Conservation (phyloP, 2,888 invertebrate genomes). For the Petrolisthes manimaculis region DNA sequence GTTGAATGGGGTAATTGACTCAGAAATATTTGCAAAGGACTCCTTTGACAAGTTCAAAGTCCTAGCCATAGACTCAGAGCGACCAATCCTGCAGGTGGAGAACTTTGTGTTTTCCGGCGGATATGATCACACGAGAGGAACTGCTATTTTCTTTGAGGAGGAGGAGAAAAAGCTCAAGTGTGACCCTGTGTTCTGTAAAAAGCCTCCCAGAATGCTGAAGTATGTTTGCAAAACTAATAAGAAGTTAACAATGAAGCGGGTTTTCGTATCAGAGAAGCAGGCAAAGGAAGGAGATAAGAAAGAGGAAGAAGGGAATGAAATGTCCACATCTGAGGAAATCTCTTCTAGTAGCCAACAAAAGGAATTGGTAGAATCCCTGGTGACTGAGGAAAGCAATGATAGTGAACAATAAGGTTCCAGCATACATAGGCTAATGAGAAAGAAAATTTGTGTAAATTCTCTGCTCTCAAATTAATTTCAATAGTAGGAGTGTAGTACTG, state of each 20-base stretch:
- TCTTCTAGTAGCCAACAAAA: no score
- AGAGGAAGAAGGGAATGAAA: background rate
- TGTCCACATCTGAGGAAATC: background rate
- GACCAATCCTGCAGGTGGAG: slow-evolving; percentile 53
- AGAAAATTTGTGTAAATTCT: no score
- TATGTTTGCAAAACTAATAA: slow-evolving; percentile 51
- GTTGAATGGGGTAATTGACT: slow-evolving; percentile 58
- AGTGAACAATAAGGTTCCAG: no score
- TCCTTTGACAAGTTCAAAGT: slow-evolving; percentile 57
- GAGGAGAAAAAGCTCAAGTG: slow-evolving; percentile 51
- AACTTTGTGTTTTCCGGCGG: slow-evolving; percentile 59
- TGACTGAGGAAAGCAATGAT: no score
- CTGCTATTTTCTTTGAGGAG: slow-evolving; percentile 57
- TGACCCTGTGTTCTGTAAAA: slow-evolving; percentile 60
- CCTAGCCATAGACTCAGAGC: slow-evolving; percentile 53
- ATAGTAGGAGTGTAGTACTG: no score
- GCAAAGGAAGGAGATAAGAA: background rate
- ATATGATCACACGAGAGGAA: slow-evolving; percentile 58
- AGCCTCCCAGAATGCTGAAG: slow-evolving; percentile 51
- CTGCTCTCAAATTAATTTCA: no score
- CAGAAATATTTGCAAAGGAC: slow-evolving; percentile 56
- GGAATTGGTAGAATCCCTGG: no score
- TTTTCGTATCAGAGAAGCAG: slow-evolving; percentile 55
- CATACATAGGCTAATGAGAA: no score
- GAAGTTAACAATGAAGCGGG: slow-evolving; percentile 53